Evolutionary conservation across 2,113 vertebrate species (phyloP), one percentile per base, ranked within the genome.

Genomic region (Oxyura jamaicensis): DNA sequence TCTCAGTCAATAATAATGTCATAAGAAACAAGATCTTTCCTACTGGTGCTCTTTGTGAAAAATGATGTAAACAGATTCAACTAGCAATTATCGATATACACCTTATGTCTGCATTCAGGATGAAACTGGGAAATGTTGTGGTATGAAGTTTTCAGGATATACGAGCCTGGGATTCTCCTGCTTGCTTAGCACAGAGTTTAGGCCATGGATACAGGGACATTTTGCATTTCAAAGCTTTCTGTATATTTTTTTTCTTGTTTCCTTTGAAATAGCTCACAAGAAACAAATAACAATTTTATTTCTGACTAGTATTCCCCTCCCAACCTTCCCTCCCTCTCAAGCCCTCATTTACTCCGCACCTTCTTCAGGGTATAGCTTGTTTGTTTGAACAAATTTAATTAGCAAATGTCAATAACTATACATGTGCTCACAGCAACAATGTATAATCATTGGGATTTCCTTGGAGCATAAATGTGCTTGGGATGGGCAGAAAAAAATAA

Each of bases 341-440:
- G 16, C 7, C 42, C 12, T 10, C 25, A 77, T 83, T 95, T 95
- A 77, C 50, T 67, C 55, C 80, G 17, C 19, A 73, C 71, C 75
- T 94, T 95, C 74, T 90, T 87, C 77, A 80, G 84, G 78, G 71
- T 95, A 82, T 29, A 84, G 39, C 26, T 84, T 0, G 0, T 31
- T 73, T 73, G 46, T 95, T 50, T 83, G 78, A 97, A 65, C 87
- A 94, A 92, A 95, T 95, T 89, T 73, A 94, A 93, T 95, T 95
- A 95, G 39, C 33, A 89, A 94, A 95, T 94, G 81, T 94, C 91
- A 91, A 44, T 94, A 91, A 86, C n/a, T 91, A 76, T 60, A 88
- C 29, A 73, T 55, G 74, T 35, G 23, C 31, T 91, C 66, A 39
- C 81, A 92, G 81, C 73, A 93, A 89, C 42, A 92, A 68, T 22